phyloP scores from a whole-genome alignment of 2,888 invertebrate genomes.

The Philereme transversata region DNA sequence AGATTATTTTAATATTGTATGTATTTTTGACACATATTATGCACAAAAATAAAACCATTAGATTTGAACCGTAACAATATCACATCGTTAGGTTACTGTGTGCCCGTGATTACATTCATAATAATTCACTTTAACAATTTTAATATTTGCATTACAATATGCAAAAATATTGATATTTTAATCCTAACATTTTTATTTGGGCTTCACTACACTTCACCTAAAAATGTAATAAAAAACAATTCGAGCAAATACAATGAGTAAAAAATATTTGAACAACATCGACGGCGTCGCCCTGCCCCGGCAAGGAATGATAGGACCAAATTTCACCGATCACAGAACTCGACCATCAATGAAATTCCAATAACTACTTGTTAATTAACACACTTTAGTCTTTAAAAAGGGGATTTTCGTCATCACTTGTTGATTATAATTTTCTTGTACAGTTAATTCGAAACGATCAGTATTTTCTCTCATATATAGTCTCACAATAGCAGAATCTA shows the following conservation, averaged over 20 bases:
- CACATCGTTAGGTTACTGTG: slow-evolving; percentile 75
- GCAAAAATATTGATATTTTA: slow-evolving; percentile 39
- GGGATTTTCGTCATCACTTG: slow-evolving; percentile 42
- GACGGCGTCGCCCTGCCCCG: slow-evolving; percentile 67
- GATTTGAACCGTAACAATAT: slow-evolving; percentile 76
- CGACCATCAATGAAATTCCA: slow-evolving; percentile 50
- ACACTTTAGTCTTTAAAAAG: slow-evolving; percentile 66
- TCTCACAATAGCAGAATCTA: slow-evolving; percentile 24
- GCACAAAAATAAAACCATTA: slow-evolving; percentile 77
- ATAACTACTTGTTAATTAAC: slow-evolving; percentile 54
- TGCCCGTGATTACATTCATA: slow-evolving; percentile 69
- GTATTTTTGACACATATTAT: slow-evolving; percentile 66
- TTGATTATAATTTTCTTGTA: slow-evolving; percentile 16
- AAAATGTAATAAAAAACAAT: slow-evolving; percentile 39
- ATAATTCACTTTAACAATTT: slow-evolving; percentile 45
- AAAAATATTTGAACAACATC: slow-evolving; percentile 54
- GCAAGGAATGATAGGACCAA: slow-evolving; percentile 87
- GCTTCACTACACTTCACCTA: slow-evolving; percentile 39
- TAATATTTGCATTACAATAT: slow-evolving; percentile 37
- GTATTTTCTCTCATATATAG: slow-evolving; percentile 28
- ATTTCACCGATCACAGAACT: slow-evolving; percentile 83
- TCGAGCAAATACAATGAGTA: slow-evolving; percentile 44
- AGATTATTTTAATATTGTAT: slow-evolving; percentile 54
- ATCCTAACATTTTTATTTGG: slow-evolving; percentile 33
- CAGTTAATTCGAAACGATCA: slow-evolving; percentile 25